Evolutionary conservation across 2,113 vertebrate species (phyloP).

Genomic region (Scatophagus argus): DNA sequence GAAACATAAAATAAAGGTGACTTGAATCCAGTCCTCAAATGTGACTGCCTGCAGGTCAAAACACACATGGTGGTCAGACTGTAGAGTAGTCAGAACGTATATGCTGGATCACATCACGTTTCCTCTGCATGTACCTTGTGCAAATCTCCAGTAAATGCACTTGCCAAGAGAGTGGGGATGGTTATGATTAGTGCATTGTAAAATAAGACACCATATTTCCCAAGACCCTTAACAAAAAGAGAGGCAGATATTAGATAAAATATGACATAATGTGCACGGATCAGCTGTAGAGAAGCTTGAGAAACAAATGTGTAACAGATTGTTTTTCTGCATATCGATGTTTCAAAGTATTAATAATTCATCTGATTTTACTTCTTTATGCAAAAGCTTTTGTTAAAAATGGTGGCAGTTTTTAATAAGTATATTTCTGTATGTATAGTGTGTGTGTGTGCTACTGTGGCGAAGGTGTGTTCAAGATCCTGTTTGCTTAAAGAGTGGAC

Average conservation of each 20-base stretch:
- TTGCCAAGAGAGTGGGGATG: constrained; percentile 87
- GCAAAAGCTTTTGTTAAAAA: no score
- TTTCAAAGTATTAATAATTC: neutral
- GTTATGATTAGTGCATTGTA: constrained; percentile 94
- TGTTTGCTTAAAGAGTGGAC: constrained; percentile 1
- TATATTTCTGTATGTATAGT: neutral
- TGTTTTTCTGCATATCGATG: neutral
- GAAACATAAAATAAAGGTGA: constrained; percentile 88
- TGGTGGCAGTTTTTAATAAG: neutral
- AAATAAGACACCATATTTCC: constrained; percentile 93
- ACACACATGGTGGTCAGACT: constrained; percentile 9
- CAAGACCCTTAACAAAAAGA: constrained; percentile 85
- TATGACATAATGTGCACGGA: no score
- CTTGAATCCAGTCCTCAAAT: constrained; percentile 89
- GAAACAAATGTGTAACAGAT: no score
- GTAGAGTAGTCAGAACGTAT: neutral
- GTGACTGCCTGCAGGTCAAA: constrained; percentile 82
- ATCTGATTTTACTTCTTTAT: neutral
- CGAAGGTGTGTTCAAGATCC: neutral
- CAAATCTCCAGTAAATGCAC: constrained; percentile 89
- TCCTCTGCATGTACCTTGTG: constrained; percentile 80
- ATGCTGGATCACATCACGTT: neutral
- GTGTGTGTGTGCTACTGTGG: neutral
- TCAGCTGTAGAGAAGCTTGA: neutral
- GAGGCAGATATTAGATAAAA: constrained; percentile 9